These are phyloP conservation scores for Drosophila pullipes DNA, from an alignment of 2,888 invertebrate genomes.

Conservation along the genomic window DNA sequence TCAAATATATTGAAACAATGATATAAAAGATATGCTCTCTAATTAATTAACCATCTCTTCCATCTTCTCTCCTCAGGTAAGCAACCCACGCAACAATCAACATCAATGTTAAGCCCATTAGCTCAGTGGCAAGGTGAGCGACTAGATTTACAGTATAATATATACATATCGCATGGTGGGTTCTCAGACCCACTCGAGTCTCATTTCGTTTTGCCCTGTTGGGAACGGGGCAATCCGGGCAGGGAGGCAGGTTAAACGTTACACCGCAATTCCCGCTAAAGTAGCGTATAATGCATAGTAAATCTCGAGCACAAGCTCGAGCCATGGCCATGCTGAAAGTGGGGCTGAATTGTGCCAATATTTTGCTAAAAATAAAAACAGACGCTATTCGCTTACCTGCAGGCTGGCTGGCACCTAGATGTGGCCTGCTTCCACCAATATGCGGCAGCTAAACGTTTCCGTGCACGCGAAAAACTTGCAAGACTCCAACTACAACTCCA, in stretches of 20 bases:
- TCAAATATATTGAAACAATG: constrained; percentile 23
- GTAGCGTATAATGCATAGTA: constrained; percentile 65
- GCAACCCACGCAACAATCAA: constrained; percentile 41
- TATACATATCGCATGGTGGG: constrained; percentile 19
- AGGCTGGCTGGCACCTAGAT: constrained; percentile 13
- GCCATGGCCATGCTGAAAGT: constrained; percentile 21
- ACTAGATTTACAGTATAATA: constrained; percentile 43
- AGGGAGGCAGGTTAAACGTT: constrained; percentile 19
- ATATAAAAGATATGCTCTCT: constrained; percentile 12
- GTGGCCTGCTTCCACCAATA: constrained; percentile 61
- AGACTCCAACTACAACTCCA: constrained; percentile 9
- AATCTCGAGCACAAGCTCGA: constrained; percentile 48
- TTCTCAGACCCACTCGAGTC: constrained; percentile 27
- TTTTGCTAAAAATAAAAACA: constrained; percentile 77
- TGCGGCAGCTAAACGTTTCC: constrained; percentile 78
- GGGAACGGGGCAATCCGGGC: neutral
- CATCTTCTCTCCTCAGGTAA: constrained; percentile 39
- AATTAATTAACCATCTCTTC: constrained; percentile 41
- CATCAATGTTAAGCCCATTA: constrained; percentile 42
- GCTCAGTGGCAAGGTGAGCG: constrained; percentile 45
- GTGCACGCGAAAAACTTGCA: constrained; percentile 71
- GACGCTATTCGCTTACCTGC: constrained; percentile 55
- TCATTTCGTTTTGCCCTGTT: constrained; percentile 1
- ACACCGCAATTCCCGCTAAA: constrained; percentile 36
- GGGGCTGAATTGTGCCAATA: constrained; percentile 66